Percentiles rank a stretch among this genome's conserved stretches.
Evolutionary conservation across 2,797 vertebrate genomes (phyloP).

Genomic region (Pangasius djambal): DNA sequence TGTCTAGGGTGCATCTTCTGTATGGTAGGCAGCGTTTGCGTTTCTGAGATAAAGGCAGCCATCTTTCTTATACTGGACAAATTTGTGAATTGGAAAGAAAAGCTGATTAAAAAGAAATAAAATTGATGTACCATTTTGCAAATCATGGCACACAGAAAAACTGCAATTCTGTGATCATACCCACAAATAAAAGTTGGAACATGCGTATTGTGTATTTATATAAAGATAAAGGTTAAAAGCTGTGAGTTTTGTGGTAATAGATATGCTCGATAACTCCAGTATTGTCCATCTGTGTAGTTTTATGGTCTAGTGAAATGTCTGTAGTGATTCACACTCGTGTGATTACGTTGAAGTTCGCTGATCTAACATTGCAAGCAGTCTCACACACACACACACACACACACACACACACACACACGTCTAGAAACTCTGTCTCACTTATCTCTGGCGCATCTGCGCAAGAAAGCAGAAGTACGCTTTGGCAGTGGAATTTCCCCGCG

Average conservation of each 20-base stretch:
- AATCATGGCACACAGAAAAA: background rate
- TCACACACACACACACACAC: background rate
- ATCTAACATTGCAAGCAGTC: background rate
- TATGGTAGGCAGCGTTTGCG: background rate
- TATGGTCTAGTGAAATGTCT: background rate
- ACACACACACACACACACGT: conserved; percentile 14
- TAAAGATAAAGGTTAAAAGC: background rate
- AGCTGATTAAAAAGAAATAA: no score
- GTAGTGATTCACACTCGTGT: conserved; percentile 34
- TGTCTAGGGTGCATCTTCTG: background rate
- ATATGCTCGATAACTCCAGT: background rate
- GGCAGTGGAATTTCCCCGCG: conserved; percentile 75
- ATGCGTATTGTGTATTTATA: background rate
- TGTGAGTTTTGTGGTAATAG: background rate
- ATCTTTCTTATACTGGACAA: background rate
- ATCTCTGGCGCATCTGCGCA: conserved; percentile 61
- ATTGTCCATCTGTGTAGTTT: background rate
- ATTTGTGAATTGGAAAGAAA: background rate
- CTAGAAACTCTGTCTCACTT: conserved; percentile 45
- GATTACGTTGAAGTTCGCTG: background rate
- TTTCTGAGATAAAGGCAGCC: background rate
- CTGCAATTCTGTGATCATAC: background rate
- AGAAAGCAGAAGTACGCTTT: conserved; percentile 82
- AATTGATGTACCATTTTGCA: background rate
- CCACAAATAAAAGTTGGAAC: background rate